Evolutionary conservation across 2,888 invertebrate species (phyloP), one percentile per base, ranked within the genome.

Genomic region (Mongoloraphidia duomilia): DNA sequence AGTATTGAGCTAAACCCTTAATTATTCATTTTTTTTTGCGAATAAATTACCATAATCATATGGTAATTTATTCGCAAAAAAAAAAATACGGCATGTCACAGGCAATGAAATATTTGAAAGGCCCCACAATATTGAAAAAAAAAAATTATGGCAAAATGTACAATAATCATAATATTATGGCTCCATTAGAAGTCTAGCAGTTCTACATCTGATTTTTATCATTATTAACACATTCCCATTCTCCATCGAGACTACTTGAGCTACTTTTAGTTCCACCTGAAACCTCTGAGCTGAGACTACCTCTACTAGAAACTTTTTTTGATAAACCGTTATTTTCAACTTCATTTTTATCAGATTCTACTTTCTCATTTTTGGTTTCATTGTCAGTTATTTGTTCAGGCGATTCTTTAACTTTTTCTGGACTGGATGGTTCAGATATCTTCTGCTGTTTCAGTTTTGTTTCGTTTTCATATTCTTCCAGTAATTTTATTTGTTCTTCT

Each of bases 391-490:
- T n/a, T 11, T 9, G n/a, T n/a, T 12, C 9, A 14, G 9, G 12
- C 26, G 17, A 17, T 17, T 42, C 17, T 17, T 14, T 26, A 42
- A 12, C 33, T 42, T 42, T 42, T 34, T 42, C 26, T 42, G 17
- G 14, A 14, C 33, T 42, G 8, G 17, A 8, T 11, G 42, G 14
- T 42, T 42, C 33, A 14, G 17, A 33, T 42, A 12, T n/a, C 33
- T 42, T 26, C 26, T 14, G 42, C 33, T 13, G 49, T 26, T 49
- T 46, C 41, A 14, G 8, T 53, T 51, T 55, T 61, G 50, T 52
- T 63, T 83, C 82, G 51, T 71, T 74, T 62, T 83, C 82, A 62
- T 82, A 83, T 60, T 81, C 77, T 59, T 79, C 76, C 58, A 82
- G 65, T 47, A 82, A 69, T 57, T 79, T 66, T 5, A 70, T 81